phyloP scores from a whole-genome alignment of 1,140 invertebrate genomes.

The Lineus longissimus region DNA sequence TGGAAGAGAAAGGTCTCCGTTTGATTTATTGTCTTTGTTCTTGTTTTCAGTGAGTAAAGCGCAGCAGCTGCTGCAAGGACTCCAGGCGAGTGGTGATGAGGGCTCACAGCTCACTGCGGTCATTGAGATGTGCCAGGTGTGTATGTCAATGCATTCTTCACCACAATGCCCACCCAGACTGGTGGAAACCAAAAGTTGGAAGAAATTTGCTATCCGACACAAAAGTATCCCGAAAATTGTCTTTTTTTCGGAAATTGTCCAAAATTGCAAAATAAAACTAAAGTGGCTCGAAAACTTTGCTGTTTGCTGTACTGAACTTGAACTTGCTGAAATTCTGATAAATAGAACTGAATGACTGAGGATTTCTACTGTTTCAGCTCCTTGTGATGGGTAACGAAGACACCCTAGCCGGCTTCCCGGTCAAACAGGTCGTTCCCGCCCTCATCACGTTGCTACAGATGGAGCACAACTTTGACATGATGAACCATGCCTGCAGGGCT shows the following conservation, averaged over 20 bases:
- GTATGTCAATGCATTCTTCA: neutral
- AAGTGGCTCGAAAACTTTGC: no score
- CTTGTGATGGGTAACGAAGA: slow-evolving; percentile 99
- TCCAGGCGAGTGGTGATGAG: slow-evolving; percentile 87
- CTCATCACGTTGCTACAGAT: slow-evolving; percentile 59
- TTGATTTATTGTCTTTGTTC: no score
- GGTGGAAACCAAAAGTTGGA: no score
- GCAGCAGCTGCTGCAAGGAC: slow-evolving; percentile 84
- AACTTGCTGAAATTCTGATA: no score
- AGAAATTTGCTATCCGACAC: neutral
- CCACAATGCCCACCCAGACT: no score
- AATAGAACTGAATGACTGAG: no score
- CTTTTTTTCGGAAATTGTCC: no score
- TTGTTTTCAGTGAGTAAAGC: slow-evolving; percentile 82
- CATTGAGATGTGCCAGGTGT: slow-evolving; percentile 86
- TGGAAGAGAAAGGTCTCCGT: no score
- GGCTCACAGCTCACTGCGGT: slow-evolving; percentile 94
- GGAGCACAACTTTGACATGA: slow-evolving; percentile 97
- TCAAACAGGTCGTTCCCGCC: slow-evolving; percentile 95
- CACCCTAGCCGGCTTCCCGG: slow-evolving; percentile 93
- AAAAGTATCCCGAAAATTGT: no score
- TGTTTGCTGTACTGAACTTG: no score
- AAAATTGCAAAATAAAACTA: no score
- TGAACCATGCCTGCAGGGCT: slow-evolving; percentile 97
- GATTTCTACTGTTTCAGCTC: slow-evolving; percentile 63